These are phyloP conservation scores for Temnothorax ravouxi DNA, from an alignment of 2,888 invertebrate species.

Conservation along the genomic window DNA sequence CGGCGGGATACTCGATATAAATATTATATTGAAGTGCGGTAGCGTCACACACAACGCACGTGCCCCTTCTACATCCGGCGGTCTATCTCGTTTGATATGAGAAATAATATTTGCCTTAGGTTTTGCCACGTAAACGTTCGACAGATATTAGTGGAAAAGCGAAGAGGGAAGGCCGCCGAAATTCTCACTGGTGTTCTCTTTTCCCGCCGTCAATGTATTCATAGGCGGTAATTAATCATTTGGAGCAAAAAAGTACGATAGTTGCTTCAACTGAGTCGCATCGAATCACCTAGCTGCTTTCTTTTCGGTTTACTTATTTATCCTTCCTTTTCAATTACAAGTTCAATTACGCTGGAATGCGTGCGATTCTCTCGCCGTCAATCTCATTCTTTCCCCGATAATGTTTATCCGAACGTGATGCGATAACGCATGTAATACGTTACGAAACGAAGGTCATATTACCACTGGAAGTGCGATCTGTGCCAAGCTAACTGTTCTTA, in stretches of 20 bases:
- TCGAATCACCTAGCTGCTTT: neutral
- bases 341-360: neutral
- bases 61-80: constrained; percentile 62
- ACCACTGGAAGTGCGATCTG: constrained; percentile 38
- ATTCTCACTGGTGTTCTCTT: constrained; percentile 28
- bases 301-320: neutral
- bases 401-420: constrained; percentile 32
- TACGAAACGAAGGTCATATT: constrained; percentile 45
- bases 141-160: constrained; percentile 50
- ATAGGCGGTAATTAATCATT: constrained; percentile 47
- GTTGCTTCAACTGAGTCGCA: neutral
- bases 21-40: constrained; percentile 70
- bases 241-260: neutral
- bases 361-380: neutral
- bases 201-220: constrained; percentile 43
- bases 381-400: constrained; percentile 16
- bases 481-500: constrained; percentile 35
- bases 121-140: constrained; percentile 46
- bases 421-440: constrained; percentile 25
- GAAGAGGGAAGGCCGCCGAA: constrained; percentile 41
- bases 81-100: constrained; percentile 69
- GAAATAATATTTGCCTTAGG: constrained; percentile 77
- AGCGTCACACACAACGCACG: constrained; percentile 60
- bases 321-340: neutral
- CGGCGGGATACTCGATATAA: constrained; percentile 54